A percentile compares a stretch with the other conserved stretches of the same genome.
Conservation (phyloP, 2,797 vertebrate species). For the Columba guinea region DNA sequence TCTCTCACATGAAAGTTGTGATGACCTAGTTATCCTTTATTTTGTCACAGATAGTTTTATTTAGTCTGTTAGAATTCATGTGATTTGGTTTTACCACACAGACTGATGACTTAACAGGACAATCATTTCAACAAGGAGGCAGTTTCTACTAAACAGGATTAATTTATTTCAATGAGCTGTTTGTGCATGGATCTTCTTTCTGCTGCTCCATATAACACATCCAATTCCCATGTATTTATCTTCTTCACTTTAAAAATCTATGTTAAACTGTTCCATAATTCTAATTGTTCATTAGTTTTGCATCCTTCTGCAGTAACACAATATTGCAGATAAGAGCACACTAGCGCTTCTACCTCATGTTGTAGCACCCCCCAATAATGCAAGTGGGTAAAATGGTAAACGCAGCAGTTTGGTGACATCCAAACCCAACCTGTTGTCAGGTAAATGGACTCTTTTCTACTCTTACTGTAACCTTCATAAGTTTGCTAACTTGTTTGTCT, state of each 20-base stretch:
- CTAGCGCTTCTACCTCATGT: not conserved
- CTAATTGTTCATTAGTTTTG: not conserved
- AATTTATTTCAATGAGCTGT: not conserved
- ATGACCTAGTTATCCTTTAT: constrained; percentile 25
- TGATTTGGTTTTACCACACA: constrained; percentile 42
- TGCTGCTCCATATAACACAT: not conserved
- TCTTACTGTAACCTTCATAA: constrained; percentile 33
- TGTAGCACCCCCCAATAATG: constrained; percentile 75
- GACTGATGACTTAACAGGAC: constrained; percentile 23
- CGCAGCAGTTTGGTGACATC: constrained; percentile 77
- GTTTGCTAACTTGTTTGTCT: constrained; percentile 48
- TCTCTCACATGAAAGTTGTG: not conserved
- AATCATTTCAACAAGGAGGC: constrained; percentile 34
- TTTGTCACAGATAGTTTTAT: constrained; percentile 56
- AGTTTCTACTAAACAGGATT: constrained; percentile 9
- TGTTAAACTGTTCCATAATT: not conserved
- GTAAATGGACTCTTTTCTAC: constrained; percentile 79
- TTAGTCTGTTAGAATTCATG: constrained; percentile 37
- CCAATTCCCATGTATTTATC: not conserved
- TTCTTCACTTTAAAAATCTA: not conserved
- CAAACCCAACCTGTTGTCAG: constrained; percentile 76
- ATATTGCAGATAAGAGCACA: not conserved
- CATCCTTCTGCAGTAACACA: not conserved
- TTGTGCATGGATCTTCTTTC: not conserved
- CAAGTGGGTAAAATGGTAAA: constrained; percentile 77